Evolutionary conservation across 92 coral and sea anemone species (phyloP).

Genomic region (Micromussa lordhowensis): DNA sequence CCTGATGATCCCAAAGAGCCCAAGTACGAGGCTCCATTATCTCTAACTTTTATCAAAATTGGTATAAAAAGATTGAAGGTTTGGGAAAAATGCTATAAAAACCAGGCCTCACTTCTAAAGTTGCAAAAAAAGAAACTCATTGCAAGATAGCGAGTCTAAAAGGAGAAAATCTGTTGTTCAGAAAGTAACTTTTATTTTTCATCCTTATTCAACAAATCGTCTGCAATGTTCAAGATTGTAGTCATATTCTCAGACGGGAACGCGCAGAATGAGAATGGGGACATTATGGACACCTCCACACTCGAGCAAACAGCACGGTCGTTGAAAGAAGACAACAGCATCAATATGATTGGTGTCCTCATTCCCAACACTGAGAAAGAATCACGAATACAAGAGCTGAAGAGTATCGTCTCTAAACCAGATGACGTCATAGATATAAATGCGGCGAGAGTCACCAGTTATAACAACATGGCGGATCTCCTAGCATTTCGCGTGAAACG

Average conservation of each 20-base stretch:
- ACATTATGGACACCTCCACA: constrained; percentile 16
- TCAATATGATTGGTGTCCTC: constrained; percentile 33
- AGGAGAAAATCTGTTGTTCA: too few relatives aligned
- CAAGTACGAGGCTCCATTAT: too few relatives aligned
- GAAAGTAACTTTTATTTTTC: too few relatives aligned
- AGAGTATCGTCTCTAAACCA: constrained; percentile 33
- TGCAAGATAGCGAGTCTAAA: too few relatives aligned
- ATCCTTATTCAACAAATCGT: not conserved
- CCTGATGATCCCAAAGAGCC: too few relatives aligned
- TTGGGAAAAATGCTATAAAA: too few relatives aligned
- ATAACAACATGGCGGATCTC: constrained; percentile 19
- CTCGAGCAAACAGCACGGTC: constrained; percentile 18
- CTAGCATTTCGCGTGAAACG: not conserved
- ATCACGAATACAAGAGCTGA: constrained; percentile 31
- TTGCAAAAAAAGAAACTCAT: too few relatives aligned
- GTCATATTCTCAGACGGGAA: constrained; percentile 44
- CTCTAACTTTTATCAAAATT: too few relatives aligned
- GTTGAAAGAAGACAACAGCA: constrained; percentile 15
- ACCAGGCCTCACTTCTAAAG: too few relatives aligned
- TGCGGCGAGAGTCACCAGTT: not conserved
- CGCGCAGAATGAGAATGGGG: constrained; percentile 1
- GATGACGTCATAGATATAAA: constrained; percentile 3
- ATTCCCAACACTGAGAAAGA: constrained; percentile 28
- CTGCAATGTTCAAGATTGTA: constrained; percentile 4
- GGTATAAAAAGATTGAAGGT: too few relatives aligned